Base-by-base conservation (phyloP, 2,797 vertebrate species). In the Pagetopsis macropterus region DNA sequence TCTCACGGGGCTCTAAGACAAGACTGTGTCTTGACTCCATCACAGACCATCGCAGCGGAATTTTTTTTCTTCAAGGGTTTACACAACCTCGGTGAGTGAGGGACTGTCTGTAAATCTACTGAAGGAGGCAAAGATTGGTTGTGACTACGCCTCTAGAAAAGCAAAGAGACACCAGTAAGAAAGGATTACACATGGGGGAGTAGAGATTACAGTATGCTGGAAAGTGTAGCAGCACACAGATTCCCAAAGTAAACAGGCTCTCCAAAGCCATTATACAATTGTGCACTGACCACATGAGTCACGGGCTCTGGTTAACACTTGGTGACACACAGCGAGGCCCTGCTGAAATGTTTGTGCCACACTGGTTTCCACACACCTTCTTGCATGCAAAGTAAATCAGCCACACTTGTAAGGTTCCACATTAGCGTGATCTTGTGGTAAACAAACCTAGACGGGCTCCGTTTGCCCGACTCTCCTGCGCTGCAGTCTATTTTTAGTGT, bases 401-500 rank as follows among this genome's bases (percentile, higher is more conserved):
- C 79, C 62, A 65, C 72, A 81, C 81, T 72, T 73, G 57, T 56
- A 71, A 68, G 67, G 81, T 83, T 70, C 46, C 73, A 84, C 84
- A 76, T 88, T 79, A 76, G 78, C n/a, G 0, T 70, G 46, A 78
- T 63, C 71, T 69, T 40, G 59, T 21, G 65, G 84, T 88, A 88
- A 89, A 92, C 78, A 89, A 84, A 76, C 70, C 71, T 50, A 84
- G 75, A 81, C 67, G 78, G 75, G 81, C 63, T 40, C 71, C 52
- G 33, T 78, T 70, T 46, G 75, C 62, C 66, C 31, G n/a, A 72
- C 74, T 86, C 85, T 85, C 72, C 86, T 51, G 55, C 58, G 73
- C 65, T 51, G 79, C 82, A 69, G 79, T 79, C 62, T 76, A 83
- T 90, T 84, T 90, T 90, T 83, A 91, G 85, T 90, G 84, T 89